Evolutionary conservation across 92 coral and sea anemone genomes (phyloP), one percentile per base, ranked within the genome.

Genomic region (Parazoanthus atlanticus): DNA sequence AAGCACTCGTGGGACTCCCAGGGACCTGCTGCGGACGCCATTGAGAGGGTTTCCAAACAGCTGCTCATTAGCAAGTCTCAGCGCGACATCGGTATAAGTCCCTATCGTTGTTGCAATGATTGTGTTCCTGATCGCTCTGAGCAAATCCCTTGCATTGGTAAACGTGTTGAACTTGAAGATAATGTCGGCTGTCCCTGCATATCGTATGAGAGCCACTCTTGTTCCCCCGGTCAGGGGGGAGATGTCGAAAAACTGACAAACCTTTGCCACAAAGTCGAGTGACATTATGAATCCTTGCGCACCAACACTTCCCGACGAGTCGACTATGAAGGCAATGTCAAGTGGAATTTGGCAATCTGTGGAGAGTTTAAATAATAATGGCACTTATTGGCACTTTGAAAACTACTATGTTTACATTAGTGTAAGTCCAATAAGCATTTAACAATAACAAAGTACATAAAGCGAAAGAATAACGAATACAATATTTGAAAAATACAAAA

Each of bases 301-400:
- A 16, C 80, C 80, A 19, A 93, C 94, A 66, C 94, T 93, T 19
- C 85, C 89, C 43, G 96, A 93, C 8, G 94, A 89, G 88, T 93
- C 96, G 41, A 93, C 74, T 31, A 93, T 78, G 43, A 93, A 93
- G 58, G 89, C 91, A 54, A 93, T 74, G 72, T 93, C 96, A 30
- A 90, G 86, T 29, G 96, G 93, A 77, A 90, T 80, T 64, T 85
- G 93, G 81, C 96, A 93, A 34, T 89, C 96, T 93, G 58, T 69
- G 19, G 70, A 72, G 32, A 73, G 30, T 25, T 70, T 19, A 52
- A 47, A 28, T 16, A 16, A 17, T 56, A 56, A n/a, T n/a, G n/a
- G n/a, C n/a, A n/a, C n/a, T n/a, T n/a, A n/a, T n/a, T n/a, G n/a
- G n/a, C n/a, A n/a, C n/a, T n/a, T n/a, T n/a, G n/a, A n/a, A n/a